Base-by-base conservation (phyloP, 1,140 invertebrate genomes). In the Zaprionus vittiger region DNA sequence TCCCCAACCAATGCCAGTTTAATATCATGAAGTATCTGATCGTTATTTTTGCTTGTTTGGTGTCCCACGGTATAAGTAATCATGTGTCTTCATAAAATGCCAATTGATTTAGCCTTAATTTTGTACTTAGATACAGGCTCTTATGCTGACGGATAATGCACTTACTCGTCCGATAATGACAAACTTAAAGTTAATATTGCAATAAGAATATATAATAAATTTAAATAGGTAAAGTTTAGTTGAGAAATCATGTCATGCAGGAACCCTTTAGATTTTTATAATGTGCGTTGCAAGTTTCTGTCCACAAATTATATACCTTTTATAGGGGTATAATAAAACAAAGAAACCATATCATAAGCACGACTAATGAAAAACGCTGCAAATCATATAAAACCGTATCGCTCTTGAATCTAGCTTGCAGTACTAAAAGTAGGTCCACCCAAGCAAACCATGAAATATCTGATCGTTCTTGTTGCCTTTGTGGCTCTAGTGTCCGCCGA, bases 351-450 rank as follows among this genome's bases (percentile, higher is more conserved):
- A 9, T 22, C 11, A 76, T 81, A 74, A 61, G n/a, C 41, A 70
- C 52, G 72, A 56, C 56, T 57, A 41, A 56, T 57, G 26, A 52
- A 22, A 69, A 59, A 49, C 41, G n/a, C 17, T 5, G 7, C 6
- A 64, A 68, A 79, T 71, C 61, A 76, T 84, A 85, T 85, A 90
- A 90, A 89, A 90, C 79, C 74, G 55, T 20, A 57, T 37, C 12
- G 64, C 24, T 24, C n/a, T 20, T 20, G 62, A 52, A 68, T 77
- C 15, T 15, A 66, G 54, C 22, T 52, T 73, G 54, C 84, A 89
- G 81, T 89, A 26, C 12, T 20, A 37, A 61, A 68, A 71, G 22
- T 52, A 81, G 56, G 69, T 41, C 54, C 44, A 76, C 14, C 12
- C 41, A 20, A 47, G 4, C 12, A 44, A 12, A 80, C 11, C 34